phyloP scores from a whole-genome alignment of 2,797 vertebrate genomes.

The Hydrophis major region DNA sequence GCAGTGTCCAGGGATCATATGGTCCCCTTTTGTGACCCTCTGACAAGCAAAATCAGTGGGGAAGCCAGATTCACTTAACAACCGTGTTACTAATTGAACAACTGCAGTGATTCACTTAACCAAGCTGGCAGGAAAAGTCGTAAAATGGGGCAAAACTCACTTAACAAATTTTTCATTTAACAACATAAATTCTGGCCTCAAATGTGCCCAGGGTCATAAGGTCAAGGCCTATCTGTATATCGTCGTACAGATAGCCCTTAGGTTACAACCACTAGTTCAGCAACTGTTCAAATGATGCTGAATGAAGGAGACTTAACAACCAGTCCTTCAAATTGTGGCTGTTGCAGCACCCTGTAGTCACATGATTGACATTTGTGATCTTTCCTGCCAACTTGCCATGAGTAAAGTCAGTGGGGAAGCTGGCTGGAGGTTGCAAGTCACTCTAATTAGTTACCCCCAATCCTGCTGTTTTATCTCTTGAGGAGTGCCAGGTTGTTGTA shows the following conservation, averaged over 20 bases:
- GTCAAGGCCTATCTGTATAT: neutral
- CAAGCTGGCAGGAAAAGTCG: no score
- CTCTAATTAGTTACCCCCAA: neutral
- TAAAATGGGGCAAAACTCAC: no score
- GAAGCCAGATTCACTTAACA: no score
- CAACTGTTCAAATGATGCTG: neutral
- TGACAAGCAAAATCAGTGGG: no score
- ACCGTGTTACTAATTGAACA: no score
- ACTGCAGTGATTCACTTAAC: no score
- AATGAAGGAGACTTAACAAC: neutral
- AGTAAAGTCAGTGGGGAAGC: neutral
- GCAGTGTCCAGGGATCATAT: no score
- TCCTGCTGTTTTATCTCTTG: neutral
- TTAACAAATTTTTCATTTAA: no score
- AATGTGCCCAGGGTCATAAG: no score
- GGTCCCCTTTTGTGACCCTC: no score
- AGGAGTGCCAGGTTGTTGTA: no score
- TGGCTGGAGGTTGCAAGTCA: neutral
- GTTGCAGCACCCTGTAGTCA: neutral
- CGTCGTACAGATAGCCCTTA: neutral
- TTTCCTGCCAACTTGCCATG: neutral
- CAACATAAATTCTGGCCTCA: no score
- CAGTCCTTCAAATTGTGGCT: neutral
- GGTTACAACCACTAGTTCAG: neutral
- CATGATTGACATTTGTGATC: neutral